A percentile compares a stretch with the other conserved stretches of the same genome.
phyloP scores from a whole-genome alignment of 2,888 invertebrate genomes.

The Lasioglossum lativentre region DNA sequence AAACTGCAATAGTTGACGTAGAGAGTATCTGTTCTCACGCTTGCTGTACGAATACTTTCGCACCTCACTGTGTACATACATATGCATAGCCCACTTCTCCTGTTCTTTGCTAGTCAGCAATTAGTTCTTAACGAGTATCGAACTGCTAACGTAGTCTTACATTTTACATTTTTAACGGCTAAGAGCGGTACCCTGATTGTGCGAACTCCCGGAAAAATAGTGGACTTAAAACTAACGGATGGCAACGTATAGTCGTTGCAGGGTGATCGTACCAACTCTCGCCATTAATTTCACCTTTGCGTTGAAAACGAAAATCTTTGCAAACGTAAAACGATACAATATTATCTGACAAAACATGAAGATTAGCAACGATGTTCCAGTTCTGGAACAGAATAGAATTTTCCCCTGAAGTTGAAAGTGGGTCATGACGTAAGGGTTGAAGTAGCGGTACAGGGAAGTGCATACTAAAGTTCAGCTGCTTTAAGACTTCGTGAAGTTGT shows the following conservation, averaged over 20 bases:
- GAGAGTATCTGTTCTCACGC: background rate
- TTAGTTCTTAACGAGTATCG: conserved; percentile 64
- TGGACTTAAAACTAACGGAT: conserved; percentile 26
- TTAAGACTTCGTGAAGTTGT: background rate
- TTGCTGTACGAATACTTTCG: background rate
- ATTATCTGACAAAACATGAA: background rate
- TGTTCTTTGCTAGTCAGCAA: conserved; percentile 69
- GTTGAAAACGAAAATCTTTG: background rate
- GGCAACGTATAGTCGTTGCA: conserved; percentile 31
- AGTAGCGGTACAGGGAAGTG: background rate
- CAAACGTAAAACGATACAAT: background rate
- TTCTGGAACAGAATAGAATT: background rate
- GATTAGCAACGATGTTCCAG: background rate
- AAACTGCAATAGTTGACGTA: background rate
- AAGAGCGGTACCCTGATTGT: conserved; percentile 46
- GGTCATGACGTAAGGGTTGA: background rate
- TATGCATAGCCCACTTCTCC: conserved; percentile 22
- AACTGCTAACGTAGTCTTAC: conserved; percentile 53
- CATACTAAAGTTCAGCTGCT: background rate
- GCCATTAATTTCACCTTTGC: background rate
- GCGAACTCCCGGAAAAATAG: conserved; percentile 32
- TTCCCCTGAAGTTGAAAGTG: background rate
- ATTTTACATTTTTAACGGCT: conserved; percentile 56
- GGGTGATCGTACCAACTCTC: conserved; percentile 46
- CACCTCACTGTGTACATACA: background rate